Base-by-base conservation (phyloP, 2,888 invertebrate genomes). In the Balanococcus diminutus region DNA sequence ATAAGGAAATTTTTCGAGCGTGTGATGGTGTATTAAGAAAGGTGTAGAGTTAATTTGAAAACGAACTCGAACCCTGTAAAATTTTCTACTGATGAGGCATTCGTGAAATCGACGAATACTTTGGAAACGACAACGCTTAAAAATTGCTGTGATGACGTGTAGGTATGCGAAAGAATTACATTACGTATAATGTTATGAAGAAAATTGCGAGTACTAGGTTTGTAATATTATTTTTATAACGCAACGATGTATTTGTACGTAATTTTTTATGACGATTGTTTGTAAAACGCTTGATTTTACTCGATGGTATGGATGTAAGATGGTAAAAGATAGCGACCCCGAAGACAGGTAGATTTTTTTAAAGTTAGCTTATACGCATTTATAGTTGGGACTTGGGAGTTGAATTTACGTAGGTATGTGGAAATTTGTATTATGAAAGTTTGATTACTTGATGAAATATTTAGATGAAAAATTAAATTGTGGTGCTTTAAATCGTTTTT, bases 61-160 rank as follows among this genome's bases (percentile, higher is more conserved):
- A 19, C 8, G 25, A 1, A 25, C 2, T 11, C 14, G 25, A 61
- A 61, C 3, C 8, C 5, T 25, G 1, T 0, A 25, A 3, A 1
- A 61, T 61, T 25, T n/a, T 22, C 61, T 1, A 9, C n/a, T 11
- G 61, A 25, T 0, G 25, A 25, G 61, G 25, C 11, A n/a, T 61
- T 22, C 9, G 11, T 61, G 61, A 25, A 61, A 25, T 2, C 8
- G 22, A 22, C 22, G 61, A 25, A 61, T 25, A 61, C 61, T 22
- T 61, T 22, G 22, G 61, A 61, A 72, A 72, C 72, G 72, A 72
- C 72, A 72, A 72, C 72, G 72, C 72, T 72, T 72, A 72, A 72
- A 72, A 72, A n/a, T 46, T 46, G 72, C 72, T 72, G 72, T 72
- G 72, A 72, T 72, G 67, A 31, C 19, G 61, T 61, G 61, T 46